Base-by-base conservation (phyloP, 2,113 vertebrate genomes). In the Bothrops jararaca region DNA sequence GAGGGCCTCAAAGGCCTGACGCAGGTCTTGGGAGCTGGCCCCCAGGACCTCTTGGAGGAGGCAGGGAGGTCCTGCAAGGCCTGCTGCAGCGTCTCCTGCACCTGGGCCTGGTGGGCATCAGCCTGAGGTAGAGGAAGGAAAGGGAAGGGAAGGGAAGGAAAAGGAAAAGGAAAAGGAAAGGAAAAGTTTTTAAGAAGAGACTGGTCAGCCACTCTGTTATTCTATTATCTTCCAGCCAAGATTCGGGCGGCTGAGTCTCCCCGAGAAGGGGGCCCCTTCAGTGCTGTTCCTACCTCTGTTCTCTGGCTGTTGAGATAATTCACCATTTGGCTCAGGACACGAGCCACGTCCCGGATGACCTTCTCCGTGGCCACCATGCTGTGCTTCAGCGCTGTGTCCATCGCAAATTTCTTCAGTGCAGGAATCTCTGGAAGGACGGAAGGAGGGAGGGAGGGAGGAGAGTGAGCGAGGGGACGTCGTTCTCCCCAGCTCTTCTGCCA, bases 291-390 rank as follows among this genome's bases (percentile, higher is more conserved):
- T 34, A 94, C 94, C 93, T 95, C 90, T 12, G 91, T 93, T 34
- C 93, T 95, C 53, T 92, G 94, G 57, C 90, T 94, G 54, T 53
- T 94, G 89, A 95, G 93, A 5, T 94, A 94, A 7, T 89, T 92
- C 53, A 95, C 92, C 15, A 95, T 90, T 52, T 95, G 94, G 42
- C 94, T 94, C 15, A 93, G 60, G 18, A 95, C 60, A 60, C 90
- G 69, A 6, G 94, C 88, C 52, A 94, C 39, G 9, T 92, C 53
- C 22, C 94, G 34, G 91, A 94, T 89, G 39, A 95, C 85, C 85
- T 93, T 91, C 50, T 95, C 92, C 0, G 94, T 89, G 1, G 92
- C 90, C 20, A 39, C 45, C 86, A 89, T 91, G 88, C 90, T 56
- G 5, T 89, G 89, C 53, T 91, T 87, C 58, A 95, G 89, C 23